Base-by-base conservation (phyloP, 2,113 vertebrate genomes). In the Mugil cephalus region DNA sequence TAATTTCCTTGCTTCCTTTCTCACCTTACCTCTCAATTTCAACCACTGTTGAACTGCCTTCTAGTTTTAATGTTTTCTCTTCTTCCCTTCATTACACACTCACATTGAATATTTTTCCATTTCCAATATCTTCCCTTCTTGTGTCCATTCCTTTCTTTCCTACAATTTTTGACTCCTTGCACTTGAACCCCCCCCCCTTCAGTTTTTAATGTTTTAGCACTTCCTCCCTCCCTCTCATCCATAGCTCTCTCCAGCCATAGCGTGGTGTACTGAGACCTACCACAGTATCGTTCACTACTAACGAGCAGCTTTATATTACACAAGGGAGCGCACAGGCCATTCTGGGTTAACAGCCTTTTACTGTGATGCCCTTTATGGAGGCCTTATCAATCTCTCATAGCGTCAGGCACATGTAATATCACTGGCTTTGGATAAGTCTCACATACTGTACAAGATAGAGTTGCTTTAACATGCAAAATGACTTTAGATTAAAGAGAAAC, bases 231-330 rank as follows among this genome's bases (percentile, higher is more conserved):
- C 59, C 50, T 82, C 39, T 68, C 66, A 18, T 74, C 74, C 61
- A 74, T 82, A 61, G 42, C 54, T 66, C 74, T 79, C 68, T 76
- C 38, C 75, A 75, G 69, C 62, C 85, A 72, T 43, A 67, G 62
- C 50, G 38, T 43, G 74, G 73, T 63, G 80, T 66, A 74, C 66
- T 45, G 74, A 84, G 88, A 88, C 88, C 82, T 89, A 77, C 84
- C 80, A 92, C 87, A 91, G 88, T 91, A 92, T 92, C 79, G 88
- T 92, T 92, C 89, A 84, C 87, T 80, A 89, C 91, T 92, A 92
- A 92, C 87, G 90, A 92, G 88, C 78, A 80, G 83, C 85, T 92
- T 91, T 89, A 91, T 90, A 89, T 88, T 87, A 87, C 90, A 87
- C 91, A 47, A 62, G 91, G 88, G 91, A 91, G 73, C 77, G 74